Evolutionary conservation across 2,113 vertebrate species (phyloP).

Genomic region (Arothron firmamentum): DNA sequence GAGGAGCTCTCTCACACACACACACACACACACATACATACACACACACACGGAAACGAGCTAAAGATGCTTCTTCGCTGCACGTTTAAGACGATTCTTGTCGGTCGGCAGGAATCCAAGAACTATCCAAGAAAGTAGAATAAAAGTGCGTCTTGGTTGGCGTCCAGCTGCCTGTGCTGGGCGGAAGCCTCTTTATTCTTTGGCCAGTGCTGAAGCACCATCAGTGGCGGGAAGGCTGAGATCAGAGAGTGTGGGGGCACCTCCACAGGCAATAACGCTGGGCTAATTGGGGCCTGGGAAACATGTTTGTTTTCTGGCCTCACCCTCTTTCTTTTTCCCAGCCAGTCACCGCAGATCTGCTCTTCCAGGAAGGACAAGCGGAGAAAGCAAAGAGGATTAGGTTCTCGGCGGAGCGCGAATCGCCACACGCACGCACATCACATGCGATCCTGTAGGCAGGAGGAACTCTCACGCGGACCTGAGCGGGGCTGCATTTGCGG

Average conservation of each 20-base stretch:
- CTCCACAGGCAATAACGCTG: slow-evolving; percentile 65
- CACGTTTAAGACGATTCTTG: not conserved
- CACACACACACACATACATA: not conserved
- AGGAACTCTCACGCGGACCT: slow-evolving; percentile 4
- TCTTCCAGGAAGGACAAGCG: slow-evolving; percentile 48
- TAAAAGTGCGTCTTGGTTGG: slow-evolving; percentile 8
- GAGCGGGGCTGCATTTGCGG: slow-evolving; percentile 24
- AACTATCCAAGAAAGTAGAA: slow-evolving; percentile 17
- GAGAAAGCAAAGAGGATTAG: slow-evolving; percentile 69
- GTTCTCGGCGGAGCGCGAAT: slow-evolving; percentile 60
- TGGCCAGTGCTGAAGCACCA: slow-evolving; percentile 39
- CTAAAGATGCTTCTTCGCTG: not conserved
- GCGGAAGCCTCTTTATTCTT: slow-evolving; percentile 1
- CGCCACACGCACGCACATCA: slow-evolving; percentile 12
- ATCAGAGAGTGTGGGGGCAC: slow-evolving; percentile 33
- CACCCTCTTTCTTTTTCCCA: slow-evolving; percentile 39
- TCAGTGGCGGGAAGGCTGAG: slow-evolving; percentile 29
- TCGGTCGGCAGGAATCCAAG: not conserved
- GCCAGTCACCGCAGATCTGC: slow-evolving; percentile 65
- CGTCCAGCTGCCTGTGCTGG: not conserved
- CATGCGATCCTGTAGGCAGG: slow-evolving; percentile 17
- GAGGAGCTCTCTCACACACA: not conserved
- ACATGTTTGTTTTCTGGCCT: slow-evolving; percentile 66
- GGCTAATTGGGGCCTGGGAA: slow-evolving; percentile 74
- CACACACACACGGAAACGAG: not conserved